phyloP scores from a whole-genome alignment of 2,797 vertebrate genomes.

The Chromobotia macracanthus region DNA sequence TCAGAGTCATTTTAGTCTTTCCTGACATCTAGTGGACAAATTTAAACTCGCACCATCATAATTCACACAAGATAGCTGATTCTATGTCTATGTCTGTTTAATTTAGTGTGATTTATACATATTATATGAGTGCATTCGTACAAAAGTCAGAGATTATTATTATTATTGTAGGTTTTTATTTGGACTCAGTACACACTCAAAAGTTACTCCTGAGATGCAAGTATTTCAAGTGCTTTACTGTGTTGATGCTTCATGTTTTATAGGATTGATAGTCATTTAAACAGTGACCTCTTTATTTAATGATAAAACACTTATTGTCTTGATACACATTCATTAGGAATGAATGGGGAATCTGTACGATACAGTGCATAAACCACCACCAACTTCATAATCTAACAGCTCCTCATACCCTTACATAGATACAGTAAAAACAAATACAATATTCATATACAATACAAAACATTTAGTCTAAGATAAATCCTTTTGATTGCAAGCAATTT shows the following conservation, averaged over 20 bases:
- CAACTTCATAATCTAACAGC: no score
- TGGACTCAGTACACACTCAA: background rate
- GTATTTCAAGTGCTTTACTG: no score
- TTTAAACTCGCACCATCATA: background rate
- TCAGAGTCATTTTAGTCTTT: no score
- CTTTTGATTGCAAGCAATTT: background rate
- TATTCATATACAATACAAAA: background rate
- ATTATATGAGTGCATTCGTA: background rate
- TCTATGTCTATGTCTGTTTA: constrained; percentile 6
- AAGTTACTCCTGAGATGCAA: background rate
- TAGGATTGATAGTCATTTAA: no score
- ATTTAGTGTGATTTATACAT: constrained; percentile 63
- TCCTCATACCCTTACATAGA: no score
- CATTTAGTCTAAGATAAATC: background rate
- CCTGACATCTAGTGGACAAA: constrained; percentile 32
- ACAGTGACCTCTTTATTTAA: background rate
- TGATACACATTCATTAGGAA: background rate
- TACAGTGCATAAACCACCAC: no score
- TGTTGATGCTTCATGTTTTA: no score
- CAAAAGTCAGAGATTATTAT: background rate
- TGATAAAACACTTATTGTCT: background rate
- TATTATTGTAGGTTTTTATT: background rate
- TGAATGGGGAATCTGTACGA: no score
- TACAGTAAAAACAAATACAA: background rate
- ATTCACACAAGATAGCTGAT: background rate